Evolutionary conservation across 2,797 vertebrate genomes (phyloP).

Genomic region (Platyrinchus mystaceus): DNA sequence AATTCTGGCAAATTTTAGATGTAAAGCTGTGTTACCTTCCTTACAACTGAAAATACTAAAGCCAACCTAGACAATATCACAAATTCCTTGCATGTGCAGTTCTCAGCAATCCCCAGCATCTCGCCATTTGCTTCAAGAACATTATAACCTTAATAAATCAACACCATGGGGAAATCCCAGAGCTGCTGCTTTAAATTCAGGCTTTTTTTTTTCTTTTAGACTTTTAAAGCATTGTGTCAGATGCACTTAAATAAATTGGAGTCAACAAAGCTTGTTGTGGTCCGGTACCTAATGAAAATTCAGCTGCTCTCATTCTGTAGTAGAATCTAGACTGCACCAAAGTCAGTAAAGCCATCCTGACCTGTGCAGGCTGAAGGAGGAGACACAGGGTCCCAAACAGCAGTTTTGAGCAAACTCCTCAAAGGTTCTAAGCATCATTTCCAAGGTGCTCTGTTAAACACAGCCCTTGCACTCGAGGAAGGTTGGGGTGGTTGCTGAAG

Average conservation of each 20-base stretch:
- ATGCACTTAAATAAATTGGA: background rate
- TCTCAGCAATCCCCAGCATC: background rate
- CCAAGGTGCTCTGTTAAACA: background rate
- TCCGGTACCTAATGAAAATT: background rate
- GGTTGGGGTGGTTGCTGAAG: background rate
- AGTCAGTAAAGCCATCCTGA: background rate
- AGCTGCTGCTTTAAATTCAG: background rate
- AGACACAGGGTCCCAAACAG: background rate
- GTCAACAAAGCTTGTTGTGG: background rate
- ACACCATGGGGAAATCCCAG: background rate
- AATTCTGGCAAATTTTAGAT: background rate
- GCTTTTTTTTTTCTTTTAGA: background rate
- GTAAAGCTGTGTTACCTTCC: background rate
- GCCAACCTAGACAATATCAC: background rate
- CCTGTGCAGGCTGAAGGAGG: background rate
- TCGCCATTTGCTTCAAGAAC: background rate
- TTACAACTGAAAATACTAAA: background rate
- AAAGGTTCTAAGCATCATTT: background rate
- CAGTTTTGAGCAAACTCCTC: background rate
- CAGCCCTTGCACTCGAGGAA: background rate
- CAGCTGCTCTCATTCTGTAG: background rate
- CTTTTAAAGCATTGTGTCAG: conserved; percentile 1
- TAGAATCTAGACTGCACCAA: background rate
- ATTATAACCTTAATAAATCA: background rate
- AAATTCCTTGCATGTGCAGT: background rate